Percentiles rank a stretch among this genome's conserved stretches.
phyloP scores from a whole-genome alignment of 2,113 vertebrate species.

The Apteryx mantelli region DNA sequence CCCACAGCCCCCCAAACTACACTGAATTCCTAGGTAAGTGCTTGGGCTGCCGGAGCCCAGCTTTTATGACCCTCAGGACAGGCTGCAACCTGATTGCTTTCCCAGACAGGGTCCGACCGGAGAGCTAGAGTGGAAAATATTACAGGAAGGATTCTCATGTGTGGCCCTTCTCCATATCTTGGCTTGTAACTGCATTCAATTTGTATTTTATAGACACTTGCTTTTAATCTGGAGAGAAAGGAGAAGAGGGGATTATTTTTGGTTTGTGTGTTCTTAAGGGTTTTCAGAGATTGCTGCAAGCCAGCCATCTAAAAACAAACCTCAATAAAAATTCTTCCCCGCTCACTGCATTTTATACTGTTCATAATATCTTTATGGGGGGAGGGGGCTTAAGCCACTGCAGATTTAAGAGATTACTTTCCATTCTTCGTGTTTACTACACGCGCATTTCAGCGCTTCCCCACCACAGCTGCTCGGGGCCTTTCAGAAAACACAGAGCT shows the following conservation, averaged over 20 bases:
- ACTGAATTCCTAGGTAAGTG: neutral
- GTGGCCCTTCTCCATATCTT: constrained; percentile 65
- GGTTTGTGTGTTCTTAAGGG: neutral
- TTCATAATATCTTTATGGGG: constrained; percentile 30
- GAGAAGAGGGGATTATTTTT: constrained; percentile 49
- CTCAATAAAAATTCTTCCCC: constrained; percentile 22
- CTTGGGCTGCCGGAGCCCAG: neutral
- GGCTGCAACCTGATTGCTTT: constrained; percentile 49
- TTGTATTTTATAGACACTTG: constrained; percentile 45
- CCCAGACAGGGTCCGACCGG: neutral
- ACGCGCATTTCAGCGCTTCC: neutral
- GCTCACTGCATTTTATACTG: constrained; percentile 15
- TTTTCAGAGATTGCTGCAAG: constrained; percentile 32
- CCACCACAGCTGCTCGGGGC: neutral
- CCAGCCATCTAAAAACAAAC: constrained; percentile 51
- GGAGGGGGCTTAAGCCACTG: constrained; percentile 34
- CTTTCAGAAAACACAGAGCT: neutral
- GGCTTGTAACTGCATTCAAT: constrained; percentile 18
- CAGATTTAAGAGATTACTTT: constrained; percentile 44
- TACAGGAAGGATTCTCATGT: constrained; percentile 67
- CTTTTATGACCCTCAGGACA: constrained; percentile 39
- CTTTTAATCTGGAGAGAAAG: constrained; percentile 58
- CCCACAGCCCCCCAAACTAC: rapidly evolving
- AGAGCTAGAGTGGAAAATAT: constrained; percentile 59
- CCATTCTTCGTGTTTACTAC: neutral